Percentiles rank a stretch among this genome's conserved stretches.
These are phyloP conservation scores for Leontopithecus rosalia DNA, from an alignment of 2,797 vertebrate species.

Conservation along the genomic window DNA sequence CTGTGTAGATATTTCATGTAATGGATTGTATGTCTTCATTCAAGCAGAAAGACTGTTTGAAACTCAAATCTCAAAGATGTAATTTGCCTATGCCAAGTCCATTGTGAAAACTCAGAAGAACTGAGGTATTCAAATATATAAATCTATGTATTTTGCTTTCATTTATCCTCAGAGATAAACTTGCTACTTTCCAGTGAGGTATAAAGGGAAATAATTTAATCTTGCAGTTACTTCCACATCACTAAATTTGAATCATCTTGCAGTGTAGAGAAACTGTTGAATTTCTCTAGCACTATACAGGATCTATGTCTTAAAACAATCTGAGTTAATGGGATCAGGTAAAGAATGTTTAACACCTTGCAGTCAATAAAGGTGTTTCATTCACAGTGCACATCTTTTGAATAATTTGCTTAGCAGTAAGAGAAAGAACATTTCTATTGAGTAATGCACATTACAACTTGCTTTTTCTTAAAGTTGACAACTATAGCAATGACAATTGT, in stretches of 20 bases:
- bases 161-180: neutral
- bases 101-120: neutral
- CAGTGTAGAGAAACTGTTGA: neutral
- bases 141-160: neutral
- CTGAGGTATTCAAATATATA: neutral
- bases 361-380: neutral
- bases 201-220: neutral
- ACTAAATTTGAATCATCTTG: neutral
- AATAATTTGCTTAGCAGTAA: neutral
- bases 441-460: neutral
- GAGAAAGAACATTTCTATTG: neutral
- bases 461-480: constrained; percentile 34
- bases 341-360: neutral
- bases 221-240: neutral
- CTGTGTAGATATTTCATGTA: neutral
- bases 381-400: neutral
- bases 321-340: neutral
- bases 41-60: neutral
- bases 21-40: neutral
- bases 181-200: neutral
- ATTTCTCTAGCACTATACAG: neutral
- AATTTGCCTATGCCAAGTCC: neutral
- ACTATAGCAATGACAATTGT: neutral
- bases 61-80: neutral
- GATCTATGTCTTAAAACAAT: neutral